Conservation (phyloP, 1,140 invertebrate species). For the Drosophila arawakana region DNA sequence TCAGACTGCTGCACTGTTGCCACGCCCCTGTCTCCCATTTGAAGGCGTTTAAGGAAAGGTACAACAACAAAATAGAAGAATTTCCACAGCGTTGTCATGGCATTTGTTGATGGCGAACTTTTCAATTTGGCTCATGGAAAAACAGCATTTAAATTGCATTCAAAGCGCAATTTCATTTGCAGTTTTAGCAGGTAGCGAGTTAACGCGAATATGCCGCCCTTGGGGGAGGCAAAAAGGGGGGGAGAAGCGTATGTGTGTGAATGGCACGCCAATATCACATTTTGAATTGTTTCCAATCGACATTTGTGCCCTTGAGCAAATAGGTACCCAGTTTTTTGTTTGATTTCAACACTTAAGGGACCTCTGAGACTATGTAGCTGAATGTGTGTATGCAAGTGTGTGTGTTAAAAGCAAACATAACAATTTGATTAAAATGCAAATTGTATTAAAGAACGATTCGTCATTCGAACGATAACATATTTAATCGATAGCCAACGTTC, state of each 20-base stretch:
- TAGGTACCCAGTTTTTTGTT: slow-evolving; percentile 37
- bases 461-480: background rate
- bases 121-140: slow-evolving; percentile 24
- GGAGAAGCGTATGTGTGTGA: slow-evolving; percentile 13
- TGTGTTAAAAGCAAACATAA: slow-evolving; percentile 43
- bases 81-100: slow-evolving; percentile 55
- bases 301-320: slow-evolving; percentile 54
- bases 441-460: slow-evolving; percentile 31
- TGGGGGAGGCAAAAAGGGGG: background rate
- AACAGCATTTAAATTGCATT: slow-evolving; percentile 62
- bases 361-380: background rate
- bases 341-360: slow-evolving; percentile 27
- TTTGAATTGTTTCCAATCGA: slow-evolving; percentile 70
- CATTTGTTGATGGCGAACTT: slow-evolving; percentile 43
- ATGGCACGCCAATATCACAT: slow-evolving; percentile 54
- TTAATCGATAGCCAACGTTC: slow-evolving; percentile 4
- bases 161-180: slow-evolving; percentile 63
- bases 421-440: slow-evolving; percentile 77
- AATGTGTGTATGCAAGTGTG: slow-evolving; percentile 1
- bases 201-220: slow-evolving; percentile 8
- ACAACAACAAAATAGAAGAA: slow-evolving; percentile 6
- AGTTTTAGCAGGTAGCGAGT: slow-evolving; percentile 10
- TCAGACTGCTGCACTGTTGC: slow-evolving; percentile 41
- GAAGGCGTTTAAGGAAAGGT: background rate
- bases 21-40: slow-evolving; percentile 13